Base-by-base conservation (phyloP, 1,140 invertebrate species). In the Papilio helenus region DNA sequence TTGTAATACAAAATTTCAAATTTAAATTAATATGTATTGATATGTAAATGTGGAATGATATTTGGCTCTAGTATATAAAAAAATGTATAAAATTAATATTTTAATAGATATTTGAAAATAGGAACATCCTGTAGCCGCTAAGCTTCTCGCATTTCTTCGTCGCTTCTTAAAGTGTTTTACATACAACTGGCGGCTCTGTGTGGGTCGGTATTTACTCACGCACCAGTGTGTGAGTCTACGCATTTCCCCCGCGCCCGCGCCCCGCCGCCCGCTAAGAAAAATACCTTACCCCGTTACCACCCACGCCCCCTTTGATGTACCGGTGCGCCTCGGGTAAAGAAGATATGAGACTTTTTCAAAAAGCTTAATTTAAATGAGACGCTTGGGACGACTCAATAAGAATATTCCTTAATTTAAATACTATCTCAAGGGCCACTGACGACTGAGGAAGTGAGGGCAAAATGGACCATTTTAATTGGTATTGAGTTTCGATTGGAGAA, bases 121-220 rank as follows among this genome's bases (percentile, higher is more conserved):
- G 10, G 65, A 83, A 84, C 93, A 90, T 82, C 90, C 92, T 90
- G 85, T 94, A 91, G 46, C 72, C 80, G 82, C 82, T 93, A 93
- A 94, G 93, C 92, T 92, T 91, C 92, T 94, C 91, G 92, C 93
- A 92, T 94, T 94, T 94, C 93, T 94, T 94, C 93, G 89, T 86
- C 90, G 93, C 92, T 94, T 94, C 93, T 94, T 94, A 94, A 94
- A 94, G 92, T 94, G 92, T 94, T 93, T 94, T 93, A 93, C 93
- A 94, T 93, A 94, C 90, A 94, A 85, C 85, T 85, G 73, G 79
- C 79, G 82, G 72, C 80, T 76, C 83, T 92, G 93, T 94, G 93
- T 92, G 93, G 87, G 93, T 88, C 81, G 82, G 87, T 91, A 91
- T 92, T 92, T 91, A 90, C 89, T 88, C 89, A 94, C 93, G 93